These are phyloP conservation scores for Carassius gibelio DNA, from an alignment of 2,113 vertebrate genomes.

Conservation along the genomic window DNA sequence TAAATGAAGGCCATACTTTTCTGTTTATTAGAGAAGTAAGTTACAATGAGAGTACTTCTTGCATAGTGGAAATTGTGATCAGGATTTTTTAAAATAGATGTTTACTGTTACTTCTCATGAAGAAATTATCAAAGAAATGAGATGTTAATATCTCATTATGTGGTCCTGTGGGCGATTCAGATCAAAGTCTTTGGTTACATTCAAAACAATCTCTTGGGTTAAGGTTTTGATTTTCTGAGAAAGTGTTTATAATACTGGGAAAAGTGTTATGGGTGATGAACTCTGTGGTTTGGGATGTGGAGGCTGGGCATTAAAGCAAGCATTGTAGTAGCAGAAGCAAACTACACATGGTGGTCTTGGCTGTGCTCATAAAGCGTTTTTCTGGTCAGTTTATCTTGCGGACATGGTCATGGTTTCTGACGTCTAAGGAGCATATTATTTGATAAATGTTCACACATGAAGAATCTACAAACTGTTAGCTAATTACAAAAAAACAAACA, in stretches of 20 bases:
- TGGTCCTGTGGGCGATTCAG: background rate
- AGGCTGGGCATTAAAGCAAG: background rate
- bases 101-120: background rate
- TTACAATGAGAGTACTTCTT: background rate
- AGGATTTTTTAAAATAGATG: background rate
- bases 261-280: slow-evolving; percentile 13
- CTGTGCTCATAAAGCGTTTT: background rate
- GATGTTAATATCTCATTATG: background rate
- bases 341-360: background rate
- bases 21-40: background rate
- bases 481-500: background rate
- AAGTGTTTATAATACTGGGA: background rate
- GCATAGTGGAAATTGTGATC: background rate
- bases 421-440: background rate
- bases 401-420: background rate
- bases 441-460: slow-evolving; percentile 1
- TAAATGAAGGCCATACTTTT: background rate
- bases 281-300: background rate
- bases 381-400: background rate
- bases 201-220: slow-evolving; percentile 4
- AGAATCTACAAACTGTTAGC: background rate
- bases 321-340: background rate
- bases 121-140: background rate
- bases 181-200: background rate
- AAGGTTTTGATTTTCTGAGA: slow-evolving; percentile 1